Evolutionary conservation across 1,140 invertebrate genomes (phyloP).

Genomic region (Lerema accius): DNA sequence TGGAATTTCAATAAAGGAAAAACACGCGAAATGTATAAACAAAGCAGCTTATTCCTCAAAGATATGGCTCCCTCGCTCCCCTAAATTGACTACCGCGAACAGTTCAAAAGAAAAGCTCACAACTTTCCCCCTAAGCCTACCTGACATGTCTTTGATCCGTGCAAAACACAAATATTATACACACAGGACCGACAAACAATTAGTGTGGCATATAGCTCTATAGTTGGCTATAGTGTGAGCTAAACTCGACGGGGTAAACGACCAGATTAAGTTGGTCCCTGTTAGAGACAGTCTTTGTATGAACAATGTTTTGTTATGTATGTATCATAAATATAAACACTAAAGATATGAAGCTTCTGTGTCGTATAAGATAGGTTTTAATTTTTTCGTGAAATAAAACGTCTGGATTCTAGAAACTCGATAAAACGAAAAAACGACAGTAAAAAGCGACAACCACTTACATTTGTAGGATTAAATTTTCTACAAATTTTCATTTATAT

Average conservation of each 20-base stretch:
- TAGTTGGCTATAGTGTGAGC: background rate
- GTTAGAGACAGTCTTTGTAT: background rate
- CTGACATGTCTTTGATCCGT: conserved; percentile 30
- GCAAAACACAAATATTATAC: conserved; percentile 27
- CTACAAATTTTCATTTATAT: no score
- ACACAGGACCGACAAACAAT: conserved; percentile 28
- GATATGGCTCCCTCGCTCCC: conserved; percentile 8
- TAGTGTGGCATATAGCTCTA: conserved; percentile 11
- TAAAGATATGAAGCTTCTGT: no score
- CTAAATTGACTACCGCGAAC: conserved; percentile 18
- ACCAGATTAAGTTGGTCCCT: background rate
- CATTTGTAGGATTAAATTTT: no score
- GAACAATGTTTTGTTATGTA: background rate
- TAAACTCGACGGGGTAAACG: background rate
- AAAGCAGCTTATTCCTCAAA: conserved; percentile 23
- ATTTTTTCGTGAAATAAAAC: no score
- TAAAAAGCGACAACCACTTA: no score
- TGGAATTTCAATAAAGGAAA: conserved; percentile 26
- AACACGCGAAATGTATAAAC: conserved; percentile 22
- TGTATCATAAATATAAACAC: no score
- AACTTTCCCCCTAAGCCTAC: conserved; percentile 23
- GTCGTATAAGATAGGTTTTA: no score
- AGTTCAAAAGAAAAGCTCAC: conserved; percentile 30
- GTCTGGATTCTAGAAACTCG: no score
- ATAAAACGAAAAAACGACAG: no score